phyloP scores from a whole-genome alignment of 2,797 vertebrate genomes.

The Lycodopsis pacificus region DNA sequence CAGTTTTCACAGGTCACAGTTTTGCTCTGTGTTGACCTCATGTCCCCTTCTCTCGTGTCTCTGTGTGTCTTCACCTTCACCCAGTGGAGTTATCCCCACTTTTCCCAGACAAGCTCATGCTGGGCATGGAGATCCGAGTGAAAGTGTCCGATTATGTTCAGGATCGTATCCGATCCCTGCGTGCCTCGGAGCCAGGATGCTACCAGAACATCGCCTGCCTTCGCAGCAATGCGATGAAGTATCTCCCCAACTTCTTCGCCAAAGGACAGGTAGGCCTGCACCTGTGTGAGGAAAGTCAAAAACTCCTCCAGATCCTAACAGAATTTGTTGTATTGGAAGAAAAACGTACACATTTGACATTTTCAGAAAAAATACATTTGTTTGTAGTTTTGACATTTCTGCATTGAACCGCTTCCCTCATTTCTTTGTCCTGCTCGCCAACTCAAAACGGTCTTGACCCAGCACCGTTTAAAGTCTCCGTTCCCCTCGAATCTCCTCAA shows the following conservation, averaged over 20 bases:
- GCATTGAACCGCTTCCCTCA: neutral
- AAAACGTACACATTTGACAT: neutral
- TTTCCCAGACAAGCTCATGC: conserved; percentile 89
- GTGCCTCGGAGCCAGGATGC: conserved; percentile 82
- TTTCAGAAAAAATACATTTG: neutral
- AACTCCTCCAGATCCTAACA: neutral
- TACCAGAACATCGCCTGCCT: conserved; percentile 95
- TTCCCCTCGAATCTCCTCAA: neutral
- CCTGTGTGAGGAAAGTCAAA: neutral
- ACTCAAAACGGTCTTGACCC: neutral
- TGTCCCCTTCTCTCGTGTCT: conserved; percentile 1
- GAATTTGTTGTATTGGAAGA: neutral
- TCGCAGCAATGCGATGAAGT: conserved; percentile 96
- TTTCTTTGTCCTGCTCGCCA: neutral
- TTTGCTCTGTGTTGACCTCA: neutral
- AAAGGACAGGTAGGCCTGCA: conserved; percentile 89
- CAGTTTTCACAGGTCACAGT: neutral
- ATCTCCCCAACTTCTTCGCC: conserved; percentile 93
- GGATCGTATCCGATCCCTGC: conserved; percentile 89
- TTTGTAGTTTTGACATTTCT: neutral
- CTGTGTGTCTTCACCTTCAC: conserved; percentile 6
- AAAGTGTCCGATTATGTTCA: conserved; percentile 94
- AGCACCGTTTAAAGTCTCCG: neutral
- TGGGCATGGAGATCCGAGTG: conserved; percentile 93
- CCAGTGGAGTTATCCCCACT: conserved; percentile 90